Base-by-base conservation (phyloP, 2,797 vertebrate genomes). In the Austrolebias charrua region DNA sequence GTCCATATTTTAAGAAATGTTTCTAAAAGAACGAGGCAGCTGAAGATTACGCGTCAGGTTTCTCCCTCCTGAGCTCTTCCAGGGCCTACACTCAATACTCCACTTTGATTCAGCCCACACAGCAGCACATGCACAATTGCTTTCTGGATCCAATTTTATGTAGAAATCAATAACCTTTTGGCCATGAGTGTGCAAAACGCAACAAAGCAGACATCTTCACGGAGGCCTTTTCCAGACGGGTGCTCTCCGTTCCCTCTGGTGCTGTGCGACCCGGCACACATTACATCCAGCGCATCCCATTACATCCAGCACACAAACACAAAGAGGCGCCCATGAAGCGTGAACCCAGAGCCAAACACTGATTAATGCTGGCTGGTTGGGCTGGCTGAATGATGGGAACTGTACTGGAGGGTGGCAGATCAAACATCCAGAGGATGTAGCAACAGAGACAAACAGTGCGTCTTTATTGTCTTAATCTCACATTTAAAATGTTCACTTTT, bases 281-380 rank as follows among this genome's bases (percentile, higher is more conserved):
- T 71, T 66, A 66, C 11, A 12, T 81, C 71, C 74, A 64, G 78
- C 71, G 63, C 82, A 87, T 88, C 65, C 69, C 54, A 31, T 87
- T 86, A 79, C 76, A 83, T 74, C 81, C 78, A 85, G 78, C 15
- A 75, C 83, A 75, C 62, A 6, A 60, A 79, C 75, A 90, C 81
- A 89, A 89, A 84, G 48, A 55, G 65, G 53, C 49, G 76, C 60
- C 58, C 63, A 73, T 86, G 58, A 61, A 80, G 79, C 73, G 43
- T 89, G 76, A 89, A 80, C 4, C 40, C 63, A 52, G 62, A 75
- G 73, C 49, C 70, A 79, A 81, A 85, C 67, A 79, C 68, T 83
- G 66, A 81, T 89, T 82, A 83, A 58, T 64, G 69, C 8, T 58
- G 87, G 75, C 67, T 73, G 82, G 86, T 84, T 91, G 76, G 76